Conservation (phyloP, 2,888 invertebrate species). For the Coenonympha arcania region DNA sequence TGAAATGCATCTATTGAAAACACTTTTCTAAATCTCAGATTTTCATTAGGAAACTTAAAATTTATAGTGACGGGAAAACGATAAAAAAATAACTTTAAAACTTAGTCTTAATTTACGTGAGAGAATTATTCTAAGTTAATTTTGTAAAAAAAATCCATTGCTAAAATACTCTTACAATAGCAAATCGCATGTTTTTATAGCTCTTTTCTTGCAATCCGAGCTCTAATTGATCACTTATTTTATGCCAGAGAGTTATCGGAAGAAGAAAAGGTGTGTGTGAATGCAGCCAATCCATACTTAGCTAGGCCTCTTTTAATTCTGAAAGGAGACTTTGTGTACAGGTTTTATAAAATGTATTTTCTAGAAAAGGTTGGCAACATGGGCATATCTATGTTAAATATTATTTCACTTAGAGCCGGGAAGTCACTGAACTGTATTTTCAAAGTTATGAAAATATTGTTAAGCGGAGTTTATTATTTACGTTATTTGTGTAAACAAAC, state of each 20-base stretch:
- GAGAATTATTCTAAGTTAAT: not conserved
- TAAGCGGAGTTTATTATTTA: conserved; percentile 17
- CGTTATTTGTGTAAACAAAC: conserved; percentile 7
- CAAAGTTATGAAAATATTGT: conserved; percentile 41
- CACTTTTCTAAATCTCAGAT: conserved; percentile 10
- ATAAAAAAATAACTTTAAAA: conserved; percentile 2
- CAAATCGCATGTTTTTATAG: no score
- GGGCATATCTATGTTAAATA: conserved; percentile 17
- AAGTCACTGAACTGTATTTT: conserved; percentile 39
- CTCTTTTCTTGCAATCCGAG: no score
- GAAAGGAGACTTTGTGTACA: no score
- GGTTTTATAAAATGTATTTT: no score
- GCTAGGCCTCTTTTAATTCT: no score
- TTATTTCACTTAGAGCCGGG: conserved; percentile 18
- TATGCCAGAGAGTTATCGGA: no score
- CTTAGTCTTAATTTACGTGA: not conserved
- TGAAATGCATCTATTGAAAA: conserved; percentile 10
- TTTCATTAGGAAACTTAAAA: conserved; percentile 1
- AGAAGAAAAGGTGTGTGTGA: no score
- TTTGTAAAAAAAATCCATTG: not conserved
- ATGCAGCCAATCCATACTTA: no score
- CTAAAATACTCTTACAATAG: not conserved
- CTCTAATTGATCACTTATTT: no score
- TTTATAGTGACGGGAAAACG: conserved; percentile 10
- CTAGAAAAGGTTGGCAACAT: conserved; percentile 11